These are phyloP conservation scores for Pluvialis apricaria DNA, from an alignment of 2,113 vertebrate species.

Conservation along the genomic window DNA sequence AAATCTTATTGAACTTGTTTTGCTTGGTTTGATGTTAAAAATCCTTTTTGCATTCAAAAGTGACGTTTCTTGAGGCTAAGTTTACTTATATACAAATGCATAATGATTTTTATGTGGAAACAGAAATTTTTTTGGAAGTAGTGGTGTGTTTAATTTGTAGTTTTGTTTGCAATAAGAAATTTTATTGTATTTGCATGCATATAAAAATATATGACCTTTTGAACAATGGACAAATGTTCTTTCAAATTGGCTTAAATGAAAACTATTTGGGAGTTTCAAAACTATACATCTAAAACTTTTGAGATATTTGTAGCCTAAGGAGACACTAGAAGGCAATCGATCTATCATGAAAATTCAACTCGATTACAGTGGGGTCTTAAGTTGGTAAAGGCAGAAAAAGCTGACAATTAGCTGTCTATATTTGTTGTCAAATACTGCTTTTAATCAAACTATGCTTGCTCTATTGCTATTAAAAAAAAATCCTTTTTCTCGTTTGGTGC, in stretches of 20 bases:
- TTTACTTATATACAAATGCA: neutral
- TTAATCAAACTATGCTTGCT: neutral
- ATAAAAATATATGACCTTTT: neutral
- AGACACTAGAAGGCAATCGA: neutral
- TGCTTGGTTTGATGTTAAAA: neutral
- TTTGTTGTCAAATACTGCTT: neutral
- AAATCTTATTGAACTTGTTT: neutral
- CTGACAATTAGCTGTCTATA: neutral
- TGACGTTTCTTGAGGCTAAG: neutral
- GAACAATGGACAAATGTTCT: neutral
- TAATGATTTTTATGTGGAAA: neutral
- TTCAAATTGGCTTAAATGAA: neutral
- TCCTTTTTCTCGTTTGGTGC: neutral
- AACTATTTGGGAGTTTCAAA: neutral
- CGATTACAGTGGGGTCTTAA: neutral
- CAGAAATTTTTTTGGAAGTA: neutral
- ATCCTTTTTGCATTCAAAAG: neutral
- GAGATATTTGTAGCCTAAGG: neutral
- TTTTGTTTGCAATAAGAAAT: conserved; percentile 12
- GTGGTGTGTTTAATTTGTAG: neutral
- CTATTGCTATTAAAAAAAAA: neutral
- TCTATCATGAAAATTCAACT: neutral
- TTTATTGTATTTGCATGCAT: neutral
- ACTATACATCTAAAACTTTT: neutral
- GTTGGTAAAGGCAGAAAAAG: neutral